Base-by-base conservation (phyloP, 1,140 invertebrate species). In the Andrena cerasifolii region DNA sequence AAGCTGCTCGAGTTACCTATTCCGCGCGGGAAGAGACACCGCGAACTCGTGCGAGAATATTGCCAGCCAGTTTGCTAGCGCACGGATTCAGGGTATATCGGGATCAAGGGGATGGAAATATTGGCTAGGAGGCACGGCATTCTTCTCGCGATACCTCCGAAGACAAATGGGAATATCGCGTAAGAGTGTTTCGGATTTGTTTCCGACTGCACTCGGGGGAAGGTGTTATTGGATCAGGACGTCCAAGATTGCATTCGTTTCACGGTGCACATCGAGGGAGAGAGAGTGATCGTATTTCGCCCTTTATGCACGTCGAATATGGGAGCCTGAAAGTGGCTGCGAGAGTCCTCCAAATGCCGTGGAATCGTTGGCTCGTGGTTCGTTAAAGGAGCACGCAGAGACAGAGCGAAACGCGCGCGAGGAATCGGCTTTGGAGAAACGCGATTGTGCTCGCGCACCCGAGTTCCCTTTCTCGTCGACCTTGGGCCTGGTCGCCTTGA, bases 401-500 rank as follows among this genome's bases (percentile, higher is more conserved):
- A 40, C 10, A 10, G 36, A 40, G 4, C 4, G 10, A 40, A 40
- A 40, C 10, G 45, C 3, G 36, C 18, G 14, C 14, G 53, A 56
- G 21, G 18, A 56, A 58, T 31, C 40, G 5, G 56, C 33, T 49
- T 33, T 7, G 16, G 5, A 8, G 31, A 31, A 40, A 28, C 40
- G 21, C 67, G 40, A 54, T 47, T 33, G 70, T 21, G 58, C 14
- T 53, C 24, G 56, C 47, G 61, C 24, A 33, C 58, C 43, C 49
- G 14, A 58, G 68, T 72, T 62, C 43, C 63, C 54, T 76, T 68
- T 59, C 63, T 33, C 1, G 26, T 56, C 51, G 68, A 51, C 58
- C 76, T 78, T 78, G 68, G 45, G 24, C 49, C 16, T 3, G 5
- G 18, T 43, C 31, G 47, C 58, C 75, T 78, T 72, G 68, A 73